Base-by-base conservation (phyloP, 2,797 vertebrate species). In the Gorsachius magnificus region DNA sequence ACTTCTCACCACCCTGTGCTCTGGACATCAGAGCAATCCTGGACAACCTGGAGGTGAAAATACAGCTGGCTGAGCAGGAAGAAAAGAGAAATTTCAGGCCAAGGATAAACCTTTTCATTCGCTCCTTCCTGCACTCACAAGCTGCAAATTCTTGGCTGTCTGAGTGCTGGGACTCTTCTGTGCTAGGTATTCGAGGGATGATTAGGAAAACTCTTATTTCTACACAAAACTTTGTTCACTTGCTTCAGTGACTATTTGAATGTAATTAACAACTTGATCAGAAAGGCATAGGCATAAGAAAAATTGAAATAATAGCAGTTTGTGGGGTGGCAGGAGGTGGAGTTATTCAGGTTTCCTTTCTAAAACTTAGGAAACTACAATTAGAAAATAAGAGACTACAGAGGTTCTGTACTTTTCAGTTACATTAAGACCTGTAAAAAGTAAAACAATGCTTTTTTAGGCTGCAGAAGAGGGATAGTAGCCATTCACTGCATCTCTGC, bases 1-100 rank as follows among this genome's bases (percentile, higher is more conserved):
- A 3, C 28, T 88, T 81, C 58, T 61, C 77, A 57, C 18, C 61
- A 17, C 41, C 0, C 0, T 0, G 0, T 43, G 22, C 65, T 85
- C 54, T 57, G 75, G 69, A 82, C 45, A 35, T 78, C 77, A 79
- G 17, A 84, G 63, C 25, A 50, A 69, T 5, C 18, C 36, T 24
- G 26, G 36, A 29, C 22, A 64, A 36, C 1, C 0, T 33, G 43
- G 33, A 9, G 5, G 15, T n/a, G 43, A 61, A 84, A 87, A 3
- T 18, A 64, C 36, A 76, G 28, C n/a, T 53, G 50, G 17, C 12
- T 66, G 69, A 93, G 58, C 31, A 76, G 43, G 33, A 65, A 72
- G 31, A 75, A 76, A 82, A 26, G 31, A 86, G 46, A 26, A 7
- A 38, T 61, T 68, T 89, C 31, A 63, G 11, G 24, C 21, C 35